Base-by-base conservation (phyloP, 2,113 vertebrate species). In the Cyprinodon tularosa region DNA sequence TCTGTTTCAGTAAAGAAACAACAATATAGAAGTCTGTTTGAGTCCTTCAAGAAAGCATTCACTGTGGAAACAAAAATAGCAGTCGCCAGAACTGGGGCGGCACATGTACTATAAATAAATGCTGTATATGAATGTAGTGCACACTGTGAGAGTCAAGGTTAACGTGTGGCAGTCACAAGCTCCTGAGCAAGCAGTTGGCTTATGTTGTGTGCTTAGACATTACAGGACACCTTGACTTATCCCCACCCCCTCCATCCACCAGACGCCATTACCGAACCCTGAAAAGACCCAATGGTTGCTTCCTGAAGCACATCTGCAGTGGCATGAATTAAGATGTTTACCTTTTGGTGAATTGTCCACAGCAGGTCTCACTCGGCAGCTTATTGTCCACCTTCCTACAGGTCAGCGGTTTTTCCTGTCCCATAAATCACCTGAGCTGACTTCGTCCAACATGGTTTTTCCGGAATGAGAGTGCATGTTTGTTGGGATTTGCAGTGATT, bases 291-390 rank as follows among this genome's bases (percentile, higher is more conserved):
- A 79, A 78, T 79, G 80, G 73, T 86, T 77, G 29, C 83, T 86
- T 90, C 74, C 71, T 8, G 38, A 47, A 36, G 78, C 82, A 78
- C 82, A 83, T 88, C 89, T 71, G 45, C 74, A 70, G 89, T 84
- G 84, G 42, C 71, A 40, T 37, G 78, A 85, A 83, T 80, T 72
- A 79, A 80, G 80, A 79, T 84, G 90, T 90, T 87, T 83, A 85
- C 77, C 48, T 74, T 84, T 29, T 2, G 40, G 68, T 79, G 83
- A 81, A 61, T 61, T 20, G 72, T 79, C 39, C 40, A 62, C 68
- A 14, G 74, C 45, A 68, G 72, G 66, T 60, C 44, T 84, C 78
- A 68, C 73, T 89, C 82, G 73, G 42, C 17, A 1, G 68, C 65
- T 86, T 40, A 80, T 88, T 87, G 88, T 85, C 40, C 11, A 77